A percentile compares a stretch with the other conserved stretches of the same genome.
phyloP scores from a whole-genome alignment of 2,888 invertebrate genomes.

The Periphyllus acericola region DNA sequence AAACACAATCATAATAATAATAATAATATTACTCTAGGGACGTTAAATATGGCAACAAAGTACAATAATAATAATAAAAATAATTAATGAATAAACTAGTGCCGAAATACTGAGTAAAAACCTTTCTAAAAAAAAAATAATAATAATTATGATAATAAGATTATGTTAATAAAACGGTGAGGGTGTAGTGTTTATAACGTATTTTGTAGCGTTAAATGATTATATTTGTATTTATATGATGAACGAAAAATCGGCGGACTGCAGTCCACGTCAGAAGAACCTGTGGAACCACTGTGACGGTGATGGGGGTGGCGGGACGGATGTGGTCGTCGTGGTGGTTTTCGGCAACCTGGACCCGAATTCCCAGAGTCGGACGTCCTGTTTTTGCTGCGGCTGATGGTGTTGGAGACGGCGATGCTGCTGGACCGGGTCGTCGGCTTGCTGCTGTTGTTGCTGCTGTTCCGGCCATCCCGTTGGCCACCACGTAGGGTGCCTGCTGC shows the following conservation, averaged over 20 bases:
- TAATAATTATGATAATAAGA: background rate
- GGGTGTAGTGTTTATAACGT: background rate
- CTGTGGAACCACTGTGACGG: constrained; percentile 27
- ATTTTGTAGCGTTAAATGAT: background rate
- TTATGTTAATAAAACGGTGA: constrained; percentile 24
- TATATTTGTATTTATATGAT: no score
- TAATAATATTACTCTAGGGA: constrained; percentile 24
- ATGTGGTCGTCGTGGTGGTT: background rate
- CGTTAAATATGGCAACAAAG: constrained; percentile 56
- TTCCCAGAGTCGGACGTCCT: constrained; percentile 42
- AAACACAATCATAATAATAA: constrained; percentile 20
- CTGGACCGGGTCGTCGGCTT: background rate
- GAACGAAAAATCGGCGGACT: no score
- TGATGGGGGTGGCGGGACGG: background rate
- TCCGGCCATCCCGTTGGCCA: constrained; percentile 51
- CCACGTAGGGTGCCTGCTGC: constrained; percentile 59
- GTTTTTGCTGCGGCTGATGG: constrained; percentile 25
- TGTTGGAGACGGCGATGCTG: constrained; percentile 33
- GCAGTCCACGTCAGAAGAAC: constrained; percentile 1
- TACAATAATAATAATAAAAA: constrained; percentile 46
- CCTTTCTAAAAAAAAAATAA: constrained; percentile 7
- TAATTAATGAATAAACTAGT: constrained; percentile 6
- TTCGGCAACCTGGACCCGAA: constrained; percentile 49
- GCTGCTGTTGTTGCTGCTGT: constrained; percentile 14
- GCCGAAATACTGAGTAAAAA: constrained; percentile 55